Percentiles rank a stretch among this genome's conserved stretches.
Evolutionary conservation across 2,113 vertebrate genomes (phyloP).

Genomic region (Pseudorasbora parva): DNA sequence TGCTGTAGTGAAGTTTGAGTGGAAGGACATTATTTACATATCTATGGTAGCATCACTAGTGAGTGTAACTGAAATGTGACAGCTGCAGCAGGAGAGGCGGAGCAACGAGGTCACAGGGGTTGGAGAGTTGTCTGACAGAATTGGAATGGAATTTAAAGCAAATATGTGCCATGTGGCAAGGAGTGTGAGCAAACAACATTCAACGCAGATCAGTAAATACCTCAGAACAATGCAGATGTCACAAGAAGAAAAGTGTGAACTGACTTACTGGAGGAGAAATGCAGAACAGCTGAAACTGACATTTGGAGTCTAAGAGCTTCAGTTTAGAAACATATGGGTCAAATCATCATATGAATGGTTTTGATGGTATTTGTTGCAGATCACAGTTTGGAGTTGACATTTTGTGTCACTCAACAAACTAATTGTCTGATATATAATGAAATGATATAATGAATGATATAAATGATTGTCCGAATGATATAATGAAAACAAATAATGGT

Average conservation of each 20-base stretch:
- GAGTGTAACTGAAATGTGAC: conserved; percentile 48
- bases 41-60: background rate
- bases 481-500: too few species aligned
- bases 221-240: conserved; percentile 15
- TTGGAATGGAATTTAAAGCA: conserved; percentile 44
- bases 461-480: too few species aligned
- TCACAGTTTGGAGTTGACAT: background rate
- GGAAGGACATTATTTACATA: background rate
- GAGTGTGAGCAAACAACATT: background rate
- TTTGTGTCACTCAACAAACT: background rate
- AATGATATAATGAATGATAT: too few species aligned
- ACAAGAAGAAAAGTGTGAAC: background rate
- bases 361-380: background rate
- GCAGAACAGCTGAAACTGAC: background rate
- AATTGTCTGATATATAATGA: too few species aligned
- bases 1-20: background rate
- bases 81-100: conserved; percentile 41
- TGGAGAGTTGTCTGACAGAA: background rate
- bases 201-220: background rate
- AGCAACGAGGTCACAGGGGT: conserved; percentile 17
- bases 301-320: background rate
- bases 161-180: conserved; percentile 36
- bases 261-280: conserved; percentile 10
- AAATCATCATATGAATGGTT: background rate
- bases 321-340: background rate